phyloP scores from a whole-genome alignment of 2,113 vertebrate genomes.

The Cinclus cinclus region DNA sequence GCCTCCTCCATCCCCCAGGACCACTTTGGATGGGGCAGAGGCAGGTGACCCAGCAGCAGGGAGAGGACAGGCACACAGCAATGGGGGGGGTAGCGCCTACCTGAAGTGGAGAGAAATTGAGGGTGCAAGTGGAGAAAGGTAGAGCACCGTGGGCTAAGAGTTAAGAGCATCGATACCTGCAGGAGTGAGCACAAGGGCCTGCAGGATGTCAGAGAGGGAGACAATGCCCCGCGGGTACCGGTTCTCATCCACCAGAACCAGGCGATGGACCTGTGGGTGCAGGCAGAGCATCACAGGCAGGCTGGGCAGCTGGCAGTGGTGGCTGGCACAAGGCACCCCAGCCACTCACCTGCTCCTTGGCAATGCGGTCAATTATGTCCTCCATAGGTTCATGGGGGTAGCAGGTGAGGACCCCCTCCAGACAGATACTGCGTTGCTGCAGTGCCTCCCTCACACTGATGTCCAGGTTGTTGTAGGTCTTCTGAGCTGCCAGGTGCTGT shows the following conservation, averaged over 20 bases:
- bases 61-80: not conserved
- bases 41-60: not conserved
- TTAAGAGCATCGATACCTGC: slow-evolving; percentile 90
- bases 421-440: slow-evolving; percentile 72
- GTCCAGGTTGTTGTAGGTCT: slow-evolving; percentile 91
- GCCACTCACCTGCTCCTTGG: slow-evolving; percentile 80
- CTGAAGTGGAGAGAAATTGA: slow-evolving; percentile 70
- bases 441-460: slow-evolving; percentile 85
- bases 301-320: rapidly evolving
- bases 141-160: slow-evolving; percentile 71
- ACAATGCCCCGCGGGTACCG: slow-evolving; percentile 85
- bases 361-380: slow-evolving; percentile 85
- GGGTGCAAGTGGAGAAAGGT: slow-evolving; percentile 58
- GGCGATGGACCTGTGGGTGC: slow-evolving; percentile 87
- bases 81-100: slow-evolving; percentile 41
- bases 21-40: not conserved
- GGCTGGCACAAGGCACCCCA: rapidly evolving
- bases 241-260: slow-evolving; percentile 90
- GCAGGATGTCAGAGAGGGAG: slow-evolving; percentile 96
- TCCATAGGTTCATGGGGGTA: slow-evolving; percentile 86
- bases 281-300: not conserved
- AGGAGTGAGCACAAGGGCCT: slow-evolving; percentile 91
- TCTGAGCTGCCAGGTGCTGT: slow-evolving; percentile 89
- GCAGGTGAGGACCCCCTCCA: slow-evolving; percentile 92
- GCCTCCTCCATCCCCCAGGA: not conserved